Conservation (phyloP, 1,140 invertebrate species). For the Drosophila nasuta region DNA sequence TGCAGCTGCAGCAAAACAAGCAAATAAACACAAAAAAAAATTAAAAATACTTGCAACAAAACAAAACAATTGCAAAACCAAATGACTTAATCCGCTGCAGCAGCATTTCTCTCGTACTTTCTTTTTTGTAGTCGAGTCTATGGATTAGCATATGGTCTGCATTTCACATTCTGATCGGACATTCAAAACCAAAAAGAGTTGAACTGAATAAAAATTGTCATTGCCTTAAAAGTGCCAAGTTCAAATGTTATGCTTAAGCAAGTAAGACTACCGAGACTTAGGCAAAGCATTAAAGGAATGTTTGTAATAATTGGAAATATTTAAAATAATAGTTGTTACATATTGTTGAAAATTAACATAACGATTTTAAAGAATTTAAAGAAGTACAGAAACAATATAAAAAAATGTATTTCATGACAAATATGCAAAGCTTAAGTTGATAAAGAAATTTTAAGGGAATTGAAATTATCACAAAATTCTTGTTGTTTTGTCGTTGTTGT, state of each 20-base stretch:
- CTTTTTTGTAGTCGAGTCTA: slow-evolving; percentile 35
- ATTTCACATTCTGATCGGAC: slow-evolving; percentile 34
- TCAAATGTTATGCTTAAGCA: neutral
- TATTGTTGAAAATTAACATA: too few relatives aligned
- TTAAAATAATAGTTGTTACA: too few relatives aligned
- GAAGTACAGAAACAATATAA: neutral
- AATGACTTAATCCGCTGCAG: slow-evolving; percentile 73
- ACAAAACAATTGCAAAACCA: slow-evolving; percentile 68
- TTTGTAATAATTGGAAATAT: too few relatives aligned
- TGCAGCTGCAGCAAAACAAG: slow-evolving; percentile 48
- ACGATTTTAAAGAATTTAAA: too few relatives aligned
- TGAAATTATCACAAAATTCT: neutral
- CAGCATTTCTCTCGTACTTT: slow-evolving; percentile 8
- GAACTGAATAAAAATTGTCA: slow-evolving; percentile 13
- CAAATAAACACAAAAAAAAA: slow-evolving; percentile 1
- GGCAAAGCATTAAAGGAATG: neutral
- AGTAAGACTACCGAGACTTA: neutral
- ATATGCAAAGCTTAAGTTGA: too few relatives aligned
- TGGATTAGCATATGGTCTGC: slow-evolving; percentile 52
- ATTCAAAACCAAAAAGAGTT: slow-evolving; percentile 15
- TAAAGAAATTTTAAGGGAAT: too few relatives aligned
- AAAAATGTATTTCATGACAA: too few relatives aligned
- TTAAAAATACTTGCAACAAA: slow-evolving; percentile 33
- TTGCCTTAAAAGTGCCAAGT: neutral
- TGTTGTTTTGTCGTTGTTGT: neutral